Percentiles rank a stretch among this genome's conserved stretches.
Evolutionary conservation across 2,888 invertebrate genomes (phyloP).

Genomic region (Euproctis similis): DNA sequence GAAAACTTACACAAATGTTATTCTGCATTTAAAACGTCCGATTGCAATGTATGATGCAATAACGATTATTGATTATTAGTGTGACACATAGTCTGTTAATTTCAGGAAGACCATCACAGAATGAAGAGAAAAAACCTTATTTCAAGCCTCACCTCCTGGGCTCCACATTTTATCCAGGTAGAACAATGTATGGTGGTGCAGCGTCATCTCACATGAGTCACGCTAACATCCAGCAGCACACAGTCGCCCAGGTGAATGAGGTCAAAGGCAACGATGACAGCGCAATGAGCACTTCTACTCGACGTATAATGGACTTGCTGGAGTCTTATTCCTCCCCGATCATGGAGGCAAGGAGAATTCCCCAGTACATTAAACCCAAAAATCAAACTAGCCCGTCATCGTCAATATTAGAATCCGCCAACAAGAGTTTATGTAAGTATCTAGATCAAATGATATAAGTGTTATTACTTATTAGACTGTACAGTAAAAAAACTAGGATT

Average conservation of each 20-base stretch:
- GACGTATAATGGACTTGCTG: conserved; percentile 85
- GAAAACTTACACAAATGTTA: too few species aligned
- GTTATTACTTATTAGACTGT: too few species aligned
- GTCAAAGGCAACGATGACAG: conserved; percentile 29
- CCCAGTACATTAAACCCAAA: conserved; percentile 41
- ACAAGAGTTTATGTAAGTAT: conserved; percentile 17
- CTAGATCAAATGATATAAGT: too few species aligned
- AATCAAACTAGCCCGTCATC: conserved; percentile 14
- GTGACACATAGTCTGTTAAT: conserved; percentile 21
- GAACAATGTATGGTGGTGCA: conserved; percentile 85
- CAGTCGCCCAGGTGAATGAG: conserved; percentile 35
- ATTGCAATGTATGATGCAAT: too few species aligned
- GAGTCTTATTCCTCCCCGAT: conserved; percentile 89
- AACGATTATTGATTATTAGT: too few species aligned
- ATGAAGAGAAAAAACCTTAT: conserved; percentile 43
- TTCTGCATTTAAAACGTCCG: too few species aligned
- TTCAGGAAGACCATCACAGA: conserved; percentile 44
- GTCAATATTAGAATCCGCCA: conserved; percentile 3
- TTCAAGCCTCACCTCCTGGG: conserved; percentile 44
- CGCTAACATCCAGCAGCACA: conserved; percentile 42
- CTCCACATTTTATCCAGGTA: conserved; percentile 86
- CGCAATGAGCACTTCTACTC: conserved; percentile 82
- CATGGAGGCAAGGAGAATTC: conserved; percentile 85
- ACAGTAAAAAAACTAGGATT: too few species aligned
- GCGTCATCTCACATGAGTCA: conserved; percentile 72